phyloP scores from a whole-genome alignment of 1,140 invertebrate genomes.

The Xylocopa sonorina region DNA sequence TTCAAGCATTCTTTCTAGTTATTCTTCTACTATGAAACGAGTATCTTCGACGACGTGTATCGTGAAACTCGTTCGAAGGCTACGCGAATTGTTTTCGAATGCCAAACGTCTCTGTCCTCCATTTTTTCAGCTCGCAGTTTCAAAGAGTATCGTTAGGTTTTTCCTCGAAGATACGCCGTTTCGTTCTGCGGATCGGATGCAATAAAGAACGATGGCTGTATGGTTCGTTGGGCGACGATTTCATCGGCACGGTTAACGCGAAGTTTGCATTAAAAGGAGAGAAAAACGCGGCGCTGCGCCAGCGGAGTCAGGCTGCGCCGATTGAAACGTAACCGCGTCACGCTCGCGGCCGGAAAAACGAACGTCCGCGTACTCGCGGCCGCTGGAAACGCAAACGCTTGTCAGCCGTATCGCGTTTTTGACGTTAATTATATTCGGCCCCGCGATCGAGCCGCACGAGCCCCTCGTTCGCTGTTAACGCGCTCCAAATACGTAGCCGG shows the following conservation, averaged over 20 bases:
- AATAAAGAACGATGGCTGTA: not conserved
- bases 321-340: not conserved
- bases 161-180: too few species aligned
- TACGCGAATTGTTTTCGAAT: too few species aligned
- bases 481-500: not conserved
- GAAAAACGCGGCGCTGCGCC: not conserved
- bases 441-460: not conserved
- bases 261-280: not conserved
- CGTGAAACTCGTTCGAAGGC: too few species aligned
- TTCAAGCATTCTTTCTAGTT: too few species aligned
- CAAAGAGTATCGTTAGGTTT: too few species aligned
- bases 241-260: not conserved
- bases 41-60: too few species aligned
- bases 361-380: not conserved
- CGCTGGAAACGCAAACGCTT: constrained; percentile 7
- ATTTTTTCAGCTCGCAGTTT: too few species aligned
- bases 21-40: too few species aligned
- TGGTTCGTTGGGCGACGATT: not conserved
- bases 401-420: constrained; percentile 6
- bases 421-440: constrained; percentile 3
- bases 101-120: too few species aligned
- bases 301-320: not conserved
- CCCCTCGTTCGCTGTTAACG: not conserved
- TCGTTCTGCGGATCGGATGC: not conserved
- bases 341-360: not conserved